Base-by-base conservation (phyloP, 2,797 vertebrate genomes). In the Microhierax caerulescens region DNA sequence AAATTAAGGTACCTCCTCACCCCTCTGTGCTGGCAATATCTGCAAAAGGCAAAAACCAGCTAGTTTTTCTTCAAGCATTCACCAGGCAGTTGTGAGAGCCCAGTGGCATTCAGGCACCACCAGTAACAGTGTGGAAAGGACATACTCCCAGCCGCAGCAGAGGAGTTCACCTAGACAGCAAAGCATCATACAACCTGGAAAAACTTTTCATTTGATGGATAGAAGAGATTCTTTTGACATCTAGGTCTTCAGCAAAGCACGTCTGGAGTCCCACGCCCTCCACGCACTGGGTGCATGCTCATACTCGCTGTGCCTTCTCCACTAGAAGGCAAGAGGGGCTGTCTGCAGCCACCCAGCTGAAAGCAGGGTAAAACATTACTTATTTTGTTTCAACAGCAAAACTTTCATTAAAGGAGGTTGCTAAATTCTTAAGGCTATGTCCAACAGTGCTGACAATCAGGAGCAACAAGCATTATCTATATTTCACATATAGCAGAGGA, bases 291-390 rank as follows among this genome's bases (percentile, higher is more conserved):
- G 39, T 11, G 20, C 30, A 34, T 2, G 3, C 30, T 24, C 9
- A 32, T 3, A 5, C 12, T 39, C 1, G 0, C 9, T 10, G 36
- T 13, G 13, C 28, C 43, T 19, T 53, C 61, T 41, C 60, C n/a
- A 23, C 32, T 4, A 53, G 34, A 65, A 85, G 27, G 12, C 18
- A 60, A 45, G 63, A 63, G 11, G 30, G 27, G 12, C 54, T 11
- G 18, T 11, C 45, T 15, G 37, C 73, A 41, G 20, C 32, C 32
- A 30, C 34, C 6, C 23, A 28, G 23, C 6, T n/a, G n/a, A 18
- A 0, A 27, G 45, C 70, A n/a, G 14, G 63, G 20, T 4, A 4
- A 78, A 64, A 72, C 11, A 10, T 6, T 5, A 22, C 14, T 34
- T 13, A n/a, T 24, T 50, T 78, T 17, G 19, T 65, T 88, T 72